A percentile compares a stretch with the other conserved stretches of the same genome.
Evolutionary conservation across 2,888 invertebrate species (phyloP).

Genomic region (Cantharis rustica): DNA sequence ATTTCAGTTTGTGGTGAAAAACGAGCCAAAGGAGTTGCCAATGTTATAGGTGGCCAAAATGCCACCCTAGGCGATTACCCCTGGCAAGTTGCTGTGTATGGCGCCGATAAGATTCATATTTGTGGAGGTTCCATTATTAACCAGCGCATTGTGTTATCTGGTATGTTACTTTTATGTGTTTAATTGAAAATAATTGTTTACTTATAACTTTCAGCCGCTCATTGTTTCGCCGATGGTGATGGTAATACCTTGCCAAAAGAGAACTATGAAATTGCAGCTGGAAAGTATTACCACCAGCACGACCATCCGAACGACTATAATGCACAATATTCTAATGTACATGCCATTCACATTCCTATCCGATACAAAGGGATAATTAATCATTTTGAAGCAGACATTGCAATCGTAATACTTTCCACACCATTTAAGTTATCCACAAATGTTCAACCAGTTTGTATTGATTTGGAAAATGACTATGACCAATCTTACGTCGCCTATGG

Average conservation of each 20-base stretch:
- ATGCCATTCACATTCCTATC: slow-evolving; percentile 33
- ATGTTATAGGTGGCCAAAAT: slow-evolving; percentile 5
- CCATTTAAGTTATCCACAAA: slow-evolving; percentile 42
- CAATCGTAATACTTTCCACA: slow-evolving; percentile 45
- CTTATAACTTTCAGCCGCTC: slow-evolving; percentile 43
- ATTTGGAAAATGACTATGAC: slow-evolving; percentile 35
- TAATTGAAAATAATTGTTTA: neutral
- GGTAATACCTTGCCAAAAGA: slow-evolving; percentile 21
- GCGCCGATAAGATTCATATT: slow-evolving; percentile 23
- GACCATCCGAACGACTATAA: slow-evolving; percentile 23
- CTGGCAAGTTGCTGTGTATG: slow-evolving; percentile 47
- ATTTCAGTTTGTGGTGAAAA: slow-evolving; percentile 49
- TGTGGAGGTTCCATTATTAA: slow-evolving; percentile 48
- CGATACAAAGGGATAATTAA: slow-evolving; percentile 39
- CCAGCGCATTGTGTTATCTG: slow-evolving; percentile 42
- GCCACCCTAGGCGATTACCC: slow-evolving; percentile 32
- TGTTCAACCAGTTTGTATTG: slow-evolving; percentile 52
- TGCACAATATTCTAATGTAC: slow-evolving; percentile 10
- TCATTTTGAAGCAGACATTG: slow-evolving; percentile 48
- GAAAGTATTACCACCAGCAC: slow-evolving; percentile 45
- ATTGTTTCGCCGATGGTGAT: slow-evolving; percentile 42
- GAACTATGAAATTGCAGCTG: slow-evolving; percentile 40
- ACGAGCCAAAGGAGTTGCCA: slow-evolving; percentile 33
- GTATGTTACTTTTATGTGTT: slow-evolving; percentile 27
- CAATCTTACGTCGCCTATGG: slow-evolving; percentile 28